phyloP scores from a whole-genome alignment of 1,140 invertebrate species.

The Conus ventricosus region DNA sequence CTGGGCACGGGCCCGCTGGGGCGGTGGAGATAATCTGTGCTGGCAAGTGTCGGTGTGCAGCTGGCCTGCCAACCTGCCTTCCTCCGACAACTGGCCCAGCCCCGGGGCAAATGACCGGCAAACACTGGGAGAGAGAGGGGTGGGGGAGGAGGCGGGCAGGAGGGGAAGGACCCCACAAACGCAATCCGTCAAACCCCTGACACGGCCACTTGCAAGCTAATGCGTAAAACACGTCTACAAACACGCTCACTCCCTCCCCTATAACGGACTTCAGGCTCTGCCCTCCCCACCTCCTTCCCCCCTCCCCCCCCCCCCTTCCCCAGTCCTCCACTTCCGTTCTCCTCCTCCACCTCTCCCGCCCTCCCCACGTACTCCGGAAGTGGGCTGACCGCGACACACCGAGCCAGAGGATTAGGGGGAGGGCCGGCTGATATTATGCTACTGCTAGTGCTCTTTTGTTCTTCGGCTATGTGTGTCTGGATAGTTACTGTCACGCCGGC shows the following conservation, averaged over 20 bases:
- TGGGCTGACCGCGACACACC: background rate
- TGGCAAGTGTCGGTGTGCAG: conserved; percentile 17
- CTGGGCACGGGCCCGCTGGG: background rate
- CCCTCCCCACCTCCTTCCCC: background rate
- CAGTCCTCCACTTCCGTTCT: background rate
- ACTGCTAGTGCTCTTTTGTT: background rate
- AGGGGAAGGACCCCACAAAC: background rate
- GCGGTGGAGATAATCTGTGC: background rate
- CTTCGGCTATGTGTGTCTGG: background rate
- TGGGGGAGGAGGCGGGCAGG: no score
- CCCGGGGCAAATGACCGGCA: conserved; percentile 14
- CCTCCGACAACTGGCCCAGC: background rate
- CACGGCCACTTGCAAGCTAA: conserved; percentile 11
- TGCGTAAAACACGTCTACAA: conserved; percentile 31
- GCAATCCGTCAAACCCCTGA: conserved; percentile 28
- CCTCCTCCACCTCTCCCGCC: background rate
- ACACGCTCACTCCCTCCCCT: background rate
- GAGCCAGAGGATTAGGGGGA: background rate
- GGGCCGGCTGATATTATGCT: background rate
- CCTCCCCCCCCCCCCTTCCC: background rate
- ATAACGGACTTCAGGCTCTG: background rate
- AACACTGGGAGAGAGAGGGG: background rate
- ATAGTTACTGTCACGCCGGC: background rate
- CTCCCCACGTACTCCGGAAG: background rate
- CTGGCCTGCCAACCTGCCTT: background rate